Evolutionary conservation across 1,140 invertebrate genomes (phyloP).

Genomic region (Cotesia typhae): DNA sequence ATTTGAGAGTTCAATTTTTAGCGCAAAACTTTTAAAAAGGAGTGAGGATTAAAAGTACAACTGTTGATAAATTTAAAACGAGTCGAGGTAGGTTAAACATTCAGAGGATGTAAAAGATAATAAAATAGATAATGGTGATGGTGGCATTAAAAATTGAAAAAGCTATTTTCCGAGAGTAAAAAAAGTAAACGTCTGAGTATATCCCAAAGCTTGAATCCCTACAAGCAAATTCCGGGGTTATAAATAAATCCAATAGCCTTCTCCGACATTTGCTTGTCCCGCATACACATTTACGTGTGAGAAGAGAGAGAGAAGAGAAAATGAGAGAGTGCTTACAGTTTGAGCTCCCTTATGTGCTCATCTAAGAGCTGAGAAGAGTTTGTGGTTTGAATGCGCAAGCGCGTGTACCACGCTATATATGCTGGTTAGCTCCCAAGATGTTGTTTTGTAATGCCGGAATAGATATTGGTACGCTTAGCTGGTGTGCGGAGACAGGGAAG

Average conservation of each 20-base stretch:
- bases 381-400: slow-evolving; percentile 20
- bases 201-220: slow-evolving; percentile 27
- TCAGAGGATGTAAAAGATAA: no score
- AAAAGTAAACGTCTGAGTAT: slow-evolving; percentile 4
- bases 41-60: no score
- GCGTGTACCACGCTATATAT: slow-evolving; percentile 19
- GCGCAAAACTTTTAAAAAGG: no score
- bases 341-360: slow-evolving; percentile 17
- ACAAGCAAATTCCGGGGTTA: slow-evolving; percentile 38
- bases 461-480: slow-evolving; percentile 63
- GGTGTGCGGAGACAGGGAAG: slow-evolving; percentile 50
- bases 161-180: slow-evolving; percentile 1
- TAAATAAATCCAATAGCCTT: slow-evolving; percentile 39
- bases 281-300: slow-evolving; percentile 12
- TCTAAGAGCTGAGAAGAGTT: slow-evolving; percentile 6
- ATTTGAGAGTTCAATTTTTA: no score
- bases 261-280: slow-evolving; percentile 28
- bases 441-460: slow-evolving; percentile 66
- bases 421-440: slow-evolving; percentile 46
- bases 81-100: no score
- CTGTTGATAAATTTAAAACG: no score
- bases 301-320: not conserved
- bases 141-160: slow-evolving; percentile 7
- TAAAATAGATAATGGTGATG: not conserved
- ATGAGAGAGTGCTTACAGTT: not conserved